Evolutionary conservation across 2,113 vertebrate genomes (phyloP).

Genomic region (Poeciliopsis prolifica): DNA sequence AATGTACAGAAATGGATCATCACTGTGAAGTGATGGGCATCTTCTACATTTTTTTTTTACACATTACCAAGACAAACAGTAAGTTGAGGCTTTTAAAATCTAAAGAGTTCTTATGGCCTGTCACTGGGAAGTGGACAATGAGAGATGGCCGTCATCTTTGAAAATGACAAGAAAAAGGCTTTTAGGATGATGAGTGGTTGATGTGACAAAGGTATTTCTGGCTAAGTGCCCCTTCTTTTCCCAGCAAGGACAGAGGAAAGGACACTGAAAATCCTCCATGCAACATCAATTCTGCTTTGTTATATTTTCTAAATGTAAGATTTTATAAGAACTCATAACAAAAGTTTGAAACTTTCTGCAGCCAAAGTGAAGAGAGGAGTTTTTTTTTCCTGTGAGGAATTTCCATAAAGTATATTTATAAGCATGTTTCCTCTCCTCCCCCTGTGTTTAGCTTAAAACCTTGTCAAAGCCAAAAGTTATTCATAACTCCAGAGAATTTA

Average conservation of each 20-base stretch:
- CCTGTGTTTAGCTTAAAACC: neutral
- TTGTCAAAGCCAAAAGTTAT: neutral
- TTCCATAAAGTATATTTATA: neutral
- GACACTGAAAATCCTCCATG: neutral
- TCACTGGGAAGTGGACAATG: neutral
- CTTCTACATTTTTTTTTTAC: neutral
- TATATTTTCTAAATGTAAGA: neutral
- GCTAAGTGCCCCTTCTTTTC: neutral
- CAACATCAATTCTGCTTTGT: neutral
- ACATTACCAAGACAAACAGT: neutral
- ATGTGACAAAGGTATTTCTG: neutral
- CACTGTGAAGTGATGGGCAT: neutral
- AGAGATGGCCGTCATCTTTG: neutral
- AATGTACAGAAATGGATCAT: neutral
- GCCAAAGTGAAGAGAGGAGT: neutral
- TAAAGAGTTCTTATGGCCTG: neutral
- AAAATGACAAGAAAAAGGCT: slow-evolving; percentile 8
- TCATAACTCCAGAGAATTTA: neutral
- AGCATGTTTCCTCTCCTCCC: neutral
- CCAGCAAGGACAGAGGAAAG: neutral
- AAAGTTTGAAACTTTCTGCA: neutral
- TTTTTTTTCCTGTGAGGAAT: neutral
- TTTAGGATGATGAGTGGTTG: neutral
- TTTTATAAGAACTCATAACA: neutral
- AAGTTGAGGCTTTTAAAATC: slow-evolving; percentile 2